Base-by-base conservation (phyloP, 1,140 invertebrate genomes). In the Triops cancriformis region DNA sequence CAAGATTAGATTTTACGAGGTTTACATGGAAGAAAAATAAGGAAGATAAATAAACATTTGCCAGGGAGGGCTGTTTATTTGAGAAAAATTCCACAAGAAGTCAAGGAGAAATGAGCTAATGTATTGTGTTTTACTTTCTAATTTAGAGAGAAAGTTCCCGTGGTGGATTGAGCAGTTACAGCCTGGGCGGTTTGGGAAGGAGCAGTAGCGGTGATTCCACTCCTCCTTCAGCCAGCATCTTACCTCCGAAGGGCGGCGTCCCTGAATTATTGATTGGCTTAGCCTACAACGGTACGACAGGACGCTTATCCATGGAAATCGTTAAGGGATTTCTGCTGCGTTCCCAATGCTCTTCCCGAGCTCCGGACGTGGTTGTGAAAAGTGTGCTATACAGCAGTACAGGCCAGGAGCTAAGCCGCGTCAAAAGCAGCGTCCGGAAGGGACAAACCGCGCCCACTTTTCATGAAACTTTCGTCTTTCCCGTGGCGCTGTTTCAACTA, bases 401-500 rank as follows among this genome's bases (percentile, higher is more conserved):
- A 81, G 94, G 94, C 12, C 93, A 96, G 85, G 95, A 97, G 86
- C 93, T 98, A 84, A 92, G 93, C 0, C 88, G 93, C 64, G 93
- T 93, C 82, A 98, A 98, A 85, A 97, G 95, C 7, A 94, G 93
- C 26, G 89, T 96, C 0, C 73, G 87, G 93, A 80, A 88, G 95
- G 42, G 94, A 23, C 95, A 97, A 85, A 95, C 95, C 27, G 97
- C 97, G 88, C 95, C 95, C 64, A 88, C 97, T 10, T 98, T 96
- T 83, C 97, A 97, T 84, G 95, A 98, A 86, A 94, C 95, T 1
- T 98, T 98, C 85, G 92, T 97, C 85, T 98, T 97, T 87, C 95
- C 97, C 93, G 94, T 98, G 82, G 94, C 95, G 41, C 86, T 97
- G 77, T 98, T 97, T 84, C 95, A 98, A 88, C 86, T 98, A 73